These are phyloP conservation scores for Molossus alvarezi DNA, from an alignment of 2,797 vertebrate species.

Conservation along the genomic window DNA sequence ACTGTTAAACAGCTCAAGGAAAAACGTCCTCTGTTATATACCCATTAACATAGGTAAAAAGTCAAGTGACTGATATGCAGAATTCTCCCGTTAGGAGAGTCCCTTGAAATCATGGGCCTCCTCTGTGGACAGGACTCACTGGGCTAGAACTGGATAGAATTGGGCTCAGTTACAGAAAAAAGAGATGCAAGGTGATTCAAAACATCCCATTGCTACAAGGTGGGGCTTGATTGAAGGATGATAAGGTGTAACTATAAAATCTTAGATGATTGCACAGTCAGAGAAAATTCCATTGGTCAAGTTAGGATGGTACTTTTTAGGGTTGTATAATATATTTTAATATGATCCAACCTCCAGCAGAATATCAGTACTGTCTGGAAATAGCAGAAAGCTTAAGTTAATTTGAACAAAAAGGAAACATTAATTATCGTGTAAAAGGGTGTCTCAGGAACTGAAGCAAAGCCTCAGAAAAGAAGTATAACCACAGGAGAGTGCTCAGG, in stretches of 20 bases:
- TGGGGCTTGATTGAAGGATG: slow-evolving; percentile 80
- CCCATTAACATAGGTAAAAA: slow-evolving; percentile 27
- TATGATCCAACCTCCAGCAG: slow-evolving; percentile 51
- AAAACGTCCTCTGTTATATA: neutral
- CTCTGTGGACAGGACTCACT: neutral
- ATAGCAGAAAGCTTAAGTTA: slow-evolving; percentile 70
- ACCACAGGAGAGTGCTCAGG: neutral
- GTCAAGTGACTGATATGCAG: slow-evolving; percentile 12
- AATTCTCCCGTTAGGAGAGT: neutral
- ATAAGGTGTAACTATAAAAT: slow-evolving; percentile 74
- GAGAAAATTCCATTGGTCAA: slow-evolving; percentile 68
- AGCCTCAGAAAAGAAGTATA: slow-evolving; percentile 31
- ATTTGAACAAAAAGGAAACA: slow-evolving; percentile 13
- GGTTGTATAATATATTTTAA: slow-evolving; percentile 59
- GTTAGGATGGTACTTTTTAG: neutral
- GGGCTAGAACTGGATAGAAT: slow-evolving; percentile 7
- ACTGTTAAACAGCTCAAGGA: slow-evolving; percentile 13
- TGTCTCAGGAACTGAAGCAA: slow-evolving; percentile 1
- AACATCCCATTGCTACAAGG: slow-evolving; percentile 64
- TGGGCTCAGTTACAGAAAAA: neutral
- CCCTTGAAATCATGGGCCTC: neutral
- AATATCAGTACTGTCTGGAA: slow-evolving; percentile 42
- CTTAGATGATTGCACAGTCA: slow-evolving; percentile 74
- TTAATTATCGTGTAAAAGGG: slow-evolving; percentile 60
- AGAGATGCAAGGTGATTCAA: slow-evolving; percentile 73